These are phyloP conservation scores for Dolichallabes microphthalmus DNA, from an alignment of 2,113 vertebrate genomes.

Conservation along the genomic window DNA sequence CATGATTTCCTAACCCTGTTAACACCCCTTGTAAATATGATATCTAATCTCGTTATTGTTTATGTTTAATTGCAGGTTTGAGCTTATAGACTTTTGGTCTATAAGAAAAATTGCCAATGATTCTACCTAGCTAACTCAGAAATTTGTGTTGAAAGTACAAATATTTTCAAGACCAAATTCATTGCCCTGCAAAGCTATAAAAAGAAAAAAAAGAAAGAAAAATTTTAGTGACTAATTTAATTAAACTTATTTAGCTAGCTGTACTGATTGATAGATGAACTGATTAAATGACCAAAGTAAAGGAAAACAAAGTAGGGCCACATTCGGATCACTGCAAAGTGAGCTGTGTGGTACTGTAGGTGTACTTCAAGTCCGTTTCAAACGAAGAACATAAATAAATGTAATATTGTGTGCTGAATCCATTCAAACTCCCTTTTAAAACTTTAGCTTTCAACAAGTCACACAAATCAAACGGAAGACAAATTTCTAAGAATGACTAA, in stretches of 20 bases:
- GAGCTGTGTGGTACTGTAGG: neutral
- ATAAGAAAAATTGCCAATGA: neutral
- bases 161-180: conserved; percentile 1
- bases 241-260: neutral
- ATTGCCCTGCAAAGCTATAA: neutral
- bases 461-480: neutral
- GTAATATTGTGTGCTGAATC: neutral
- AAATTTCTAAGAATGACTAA: neutral
- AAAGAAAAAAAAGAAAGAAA: neutral
- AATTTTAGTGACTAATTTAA: neutral
- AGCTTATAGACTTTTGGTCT: neutral
- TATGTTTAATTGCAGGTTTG: neutral
- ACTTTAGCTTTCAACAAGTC: neutral
- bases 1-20: neutral
- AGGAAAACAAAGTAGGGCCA: neutral
- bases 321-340: neutral
- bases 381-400: neutral
- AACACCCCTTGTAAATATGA: too few relatives aligned
- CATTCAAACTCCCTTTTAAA: neutral
- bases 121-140: neutral
- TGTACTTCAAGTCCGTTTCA: neutral
- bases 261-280: too few relatives aligned
- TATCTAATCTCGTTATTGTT: neutral
- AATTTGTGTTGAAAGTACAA: neutral
- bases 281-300: neutral